Percentiles rank a stretch among this genome's conserved stretches.
Conservation (phyloP, 2,888 invertebrate species). For the Lordiphosa fenestrarum region DNA sequence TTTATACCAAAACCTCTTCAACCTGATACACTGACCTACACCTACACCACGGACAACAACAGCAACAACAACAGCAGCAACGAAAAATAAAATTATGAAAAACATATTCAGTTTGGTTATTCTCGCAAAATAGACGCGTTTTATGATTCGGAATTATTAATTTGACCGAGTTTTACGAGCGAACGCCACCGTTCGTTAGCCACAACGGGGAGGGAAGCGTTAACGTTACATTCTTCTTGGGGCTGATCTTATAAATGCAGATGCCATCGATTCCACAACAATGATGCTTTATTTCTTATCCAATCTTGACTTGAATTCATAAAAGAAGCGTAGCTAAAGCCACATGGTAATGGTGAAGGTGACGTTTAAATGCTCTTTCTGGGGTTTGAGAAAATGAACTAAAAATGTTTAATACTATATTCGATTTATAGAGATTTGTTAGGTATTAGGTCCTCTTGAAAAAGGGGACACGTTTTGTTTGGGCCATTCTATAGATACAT, state of each 20-base stretch:
- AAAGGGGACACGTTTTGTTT: too few relatives aligned
- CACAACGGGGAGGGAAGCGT: neutral
- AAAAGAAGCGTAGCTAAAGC: conserved; percentile 32
- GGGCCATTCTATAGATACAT: too few relatives aligned
- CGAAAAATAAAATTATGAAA: conserved; percentile 19
- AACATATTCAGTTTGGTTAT: too few relatives aligned
- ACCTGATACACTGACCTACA: conserved; percentile 60
- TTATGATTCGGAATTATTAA: conserved; percentile 54
- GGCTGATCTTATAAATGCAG: conserved; percentile 34
- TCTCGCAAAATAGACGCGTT: conserved; percentile 9
- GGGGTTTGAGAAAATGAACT: too few relatives aligned
- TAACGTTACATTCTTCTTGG: conserved; percentile 20
- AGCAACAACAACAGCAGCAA: neutral
- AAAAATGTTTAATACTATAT: too few relatives aligned
- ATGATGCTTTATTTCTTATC: conserved; percentile 36
- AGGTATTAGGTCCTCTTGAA: too few relatives aligned
- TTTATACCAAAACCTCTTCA: conserved; percentile 47
- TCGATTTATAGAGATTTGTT: too few relatives aligned
- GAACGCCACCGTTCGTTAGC: conserved; percentile 1
- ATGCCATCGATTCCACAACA: conserved; percentile 16
- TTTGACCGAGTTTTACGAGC: conserved; percentile 58
- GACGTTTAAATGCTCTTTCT: conserved; percentile 14
- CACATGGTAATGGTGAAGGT: neutral
- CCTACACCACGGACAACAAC: conserved; percentile 42
- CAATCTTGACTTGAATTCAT: conserved; percentile 53